Evolutionary conservation across 2,888 invertebrate species (phyloP).

Genomic region (Microplitis manilae): DNA sequence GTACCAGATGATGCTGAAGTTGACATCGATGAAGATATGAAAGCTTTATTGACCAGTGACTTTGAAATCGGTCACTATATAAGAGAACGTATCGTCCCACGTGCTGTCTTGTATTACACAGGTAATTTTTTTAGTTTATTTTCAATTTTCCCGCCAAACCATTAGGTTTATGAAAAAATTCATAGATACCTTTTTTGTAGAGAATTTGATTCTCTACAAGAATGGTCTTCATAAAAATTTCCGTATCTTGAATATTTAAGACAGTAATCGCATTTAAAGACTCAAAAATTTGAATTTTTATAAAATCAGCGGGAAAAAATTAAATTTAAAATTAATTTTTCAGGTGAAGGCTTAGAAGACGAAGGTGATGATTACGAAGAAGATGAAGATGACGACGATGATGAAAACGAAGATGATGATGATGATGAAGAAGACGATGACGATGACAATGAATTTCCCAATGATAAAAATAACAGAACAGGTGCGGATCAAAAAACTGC

Average conservation of each 20-base stretch:
- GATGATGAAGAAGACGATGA: slow-evolving; percentile 64
- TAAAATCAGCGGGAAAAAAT: too few species aligned
- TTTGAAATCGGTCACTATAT: slow-evolving; percentile 99
- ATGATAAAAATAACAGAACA: slow-evolving; percentile 72
- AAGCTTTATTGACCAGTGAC: slow-evolving; percentile 90
- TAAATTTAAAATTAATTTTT: slow-evolving; percentile 1
- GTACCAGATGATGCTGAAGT: slow-evolving; percentile 88
- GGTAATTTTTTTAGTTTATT: slow-evolving; percentile 76
- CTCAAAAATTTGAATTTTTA: too few species aligned
- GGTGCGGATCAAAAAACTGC: slow-evolving; percentile 72
- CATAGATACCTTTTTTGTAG: too few species aligned
- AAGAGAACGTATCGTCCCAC: slow-evolving; percentile 96
- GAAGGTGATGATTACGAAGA: slow-evolving; percentile 84
- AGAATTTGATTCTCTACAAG: too few species aligned
- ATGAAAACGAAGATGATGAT: slow-evolving; percentile 63
- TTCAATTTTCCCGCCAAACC: neutral
- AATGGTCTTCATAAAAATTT: too few species aligned
- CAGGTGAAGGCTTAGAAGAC: slow-evolving; percentile 78
- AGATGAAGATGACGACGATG: slow-evolving; percentile 71
- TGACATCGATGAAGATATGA: slow-evolving; percentile 91
- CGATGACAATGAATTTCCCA: slow-evolving; percentile 75
- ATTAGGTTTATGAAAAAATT: too few species aligned
- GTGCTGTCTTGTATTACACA: slow-evolving; percentile 96
- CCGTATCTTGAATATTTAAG: too few species aligned
- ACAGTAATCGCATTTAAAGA: too few species aligned